A percentile compares a stretch with the other conserved stretches of the same genome.
These are phyloP conservation scores for Takifugu bimaculatus DNA, from an alignment of 2,113 vertebrate species.

Conservation along the genomic window DNA sequence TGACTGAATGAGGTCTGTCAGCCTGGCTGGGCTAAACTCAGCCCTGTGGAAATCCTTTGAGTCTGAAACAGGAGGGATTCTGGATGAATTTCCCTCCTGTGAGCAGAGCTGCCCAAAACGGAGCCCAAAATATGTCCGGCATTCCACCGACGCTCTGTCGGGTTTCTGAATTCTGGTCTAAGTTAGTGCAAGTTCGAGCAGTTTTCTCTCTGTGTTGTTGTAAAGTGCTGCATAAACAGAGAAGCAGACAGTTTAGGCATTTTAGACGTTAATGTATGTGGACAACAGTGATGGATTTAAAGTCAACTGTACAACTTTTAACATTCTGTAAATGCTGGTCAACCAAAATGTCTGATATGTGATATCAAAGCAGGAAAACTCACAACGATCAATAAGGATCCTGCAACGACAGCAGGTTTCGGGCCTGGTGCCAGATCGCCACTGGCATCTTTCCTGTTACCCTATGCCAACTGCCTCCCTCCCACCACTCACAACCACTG, in stretches of 20 bases:
- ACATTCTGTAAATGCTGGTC: neutral
- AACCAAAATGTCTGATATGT: neutral
- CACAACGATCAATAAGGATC: neutral
- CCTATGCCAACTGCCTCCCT: slow-evolving; percentile 23
- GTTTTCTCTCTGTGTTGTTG: neutral
- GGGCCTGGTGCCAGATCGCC: slow-evolving; percentile 58
- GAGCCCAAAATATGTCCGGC: slow-evolving; percentile 34
- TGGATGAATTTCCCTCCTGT: slow-evolving; percentile 23
- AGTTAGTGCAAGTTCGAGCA: too few species aligned
- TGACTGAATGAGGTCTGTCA: slow-evolving; percentile 4
- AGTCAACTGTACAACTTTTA: too few species aligned
- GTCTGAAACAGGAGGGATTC: slow-evolving; percentile 11
- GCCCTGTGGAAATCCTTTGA: slow-evolving; percentile 3
- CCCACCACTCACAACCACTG: slow-evolving; percentile 34
- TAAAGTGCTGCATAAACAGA: neutral
- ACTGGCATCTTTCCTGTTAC: slow-evolving; percentile 49
- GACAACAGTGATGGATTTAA: too few species aligned
- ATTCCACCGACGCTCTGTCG: slow-evolving; percentile 23
- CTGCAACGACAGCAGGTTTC: slow-evolving; percentile 49
- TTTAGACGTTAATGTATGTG: too few species aligned
- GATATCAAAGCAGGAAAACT: neutral
- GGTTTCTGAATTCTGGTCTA: too few species aligned
- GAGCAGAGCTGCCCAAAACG: slow-evolving; percentile 25
- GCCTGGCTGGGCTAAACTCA: slow-evolving; percentile 17
- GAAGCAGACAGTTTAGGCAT: too few species aligned